Conservation (phyloP, 92 coral and sea anemone species). For the Zoanthus solanderi region DNA sequence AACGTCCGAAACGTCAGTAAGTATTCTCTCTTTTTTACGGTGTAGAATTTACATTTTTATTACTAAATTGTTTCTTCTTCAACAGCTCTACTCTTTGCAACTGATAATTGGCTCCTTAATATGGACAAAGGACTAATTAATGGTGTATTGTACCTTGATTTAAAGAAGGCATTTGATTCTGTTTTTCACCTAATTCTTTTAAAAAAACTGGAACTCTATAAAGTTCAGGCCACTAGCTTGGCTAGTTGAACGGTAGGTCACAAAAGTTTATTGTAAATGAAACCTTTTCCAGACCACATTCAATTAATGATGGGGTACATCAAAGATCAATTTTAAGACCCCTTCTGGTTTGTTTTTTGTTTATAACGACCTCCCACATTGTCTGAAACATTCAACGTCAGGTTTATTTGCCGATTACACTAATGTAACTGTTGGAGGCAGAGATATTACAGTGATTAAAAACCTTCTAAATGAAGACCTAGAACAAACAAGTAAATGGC, state of each 20-base stretch:
- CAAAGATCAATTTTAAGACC: not conserved
- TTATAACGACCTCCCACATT: not conserved
- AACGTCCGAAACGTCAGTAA: too few relatives aligned
- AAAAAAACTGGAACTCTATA: not conserved
- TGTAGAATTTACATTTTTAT: too few relatives aligned
- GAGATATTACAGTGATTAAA: conserved; percentile 7
- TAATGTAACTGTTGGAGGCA: conserved; percentile 7
- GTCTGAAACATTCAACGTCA: conserved; percentile 2
- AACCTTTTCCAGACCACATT: not conserved
- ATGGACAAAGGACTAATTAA: conserved; percentile 52
- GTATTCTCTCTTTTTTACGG: too few relatives aligned
- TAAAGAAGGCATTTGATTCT: conserved; percentile 5
- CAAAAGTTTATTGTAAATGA: conserved; percentile 5
- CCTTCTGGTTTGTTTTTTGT: not conserved
- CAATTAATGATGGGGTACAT: not conserved
- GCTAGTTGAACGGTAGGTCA: conserved; percentile 7
- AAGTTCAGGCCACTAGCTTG: not conserved
- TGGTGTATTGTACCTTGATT: conserved; percentile 38
- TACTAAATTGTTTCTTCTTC: not conserved
- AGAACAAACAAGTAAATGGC: conserved; percentile 5
- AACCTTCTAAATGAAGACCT: not conserved
- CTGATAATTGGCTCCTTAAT: conserved; percentile 41
- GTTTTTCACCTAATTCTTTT: conserved; percentile 24
- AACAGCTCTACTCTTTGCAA: conserved; percentile 28
- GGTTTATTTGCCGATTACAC: not conserved